Evolutionary conservation across 2,113 vertebrate species (phyloP).

Genomic region (Eonycteris spelaea): DNA sequence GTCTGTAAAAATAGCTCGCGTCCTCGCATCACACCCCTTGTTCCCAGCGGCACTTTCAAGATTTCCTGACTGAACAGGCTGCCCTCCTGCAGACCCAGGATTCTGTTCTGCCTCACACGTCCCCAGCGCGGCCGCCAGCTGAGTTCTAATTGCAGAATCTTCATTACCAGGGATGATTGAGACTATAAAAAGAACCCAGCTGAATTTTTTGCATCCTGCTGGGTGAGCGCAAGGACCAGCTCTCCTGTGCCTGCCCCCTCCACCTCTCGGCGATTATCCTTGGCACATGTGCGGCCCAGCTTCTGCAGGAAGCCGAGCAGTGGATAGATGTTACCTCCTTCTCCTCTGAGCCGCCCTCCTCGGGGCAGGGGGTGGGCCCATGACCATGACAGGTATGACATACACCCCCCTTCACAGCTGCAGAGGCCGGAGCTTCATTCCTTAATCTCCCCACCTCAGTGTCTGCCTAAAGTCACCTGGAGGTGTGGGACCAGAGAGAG

Average conservation of each 20-base stretch:
- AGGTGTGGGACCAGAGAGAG: not conserved
- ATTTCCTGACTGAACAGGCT: conserved; percentile 52
- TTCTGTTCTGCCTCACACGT: conserved; percentile 51
- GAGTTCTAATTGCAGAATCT: conserved; percentile 78
- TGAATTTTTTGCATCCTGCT: conserved; percentile 73
- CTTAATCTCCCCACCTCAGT: not conserved
- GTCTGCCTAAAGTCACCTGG: not conserved
- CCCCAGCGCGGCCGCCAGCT: conserved; percentile 69
- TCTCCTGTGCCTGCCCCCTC: conserved; percentile 15
- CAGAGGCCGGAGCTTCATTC: not conserved
- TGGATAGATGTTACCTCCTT: not conserved
- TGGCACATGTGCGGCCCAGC: not conserved
- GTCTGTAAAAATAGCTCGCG: conserved; percentile 65
- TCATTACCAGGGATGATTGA: conserved; percentile 78
- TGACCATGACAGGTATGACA: not conserved
- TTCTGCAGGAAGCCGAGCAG: not conserved
- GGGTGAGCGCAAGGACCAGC: conserved; percentile 53
- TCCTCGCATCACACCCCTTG: conserved; percentile 17
- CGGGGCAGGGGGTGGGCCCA: not conserved
- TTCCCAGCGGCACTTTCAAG: conserved; percentile 24
- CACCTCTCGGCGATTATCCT: not conserved
- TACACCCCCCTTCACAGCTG: not conserved
- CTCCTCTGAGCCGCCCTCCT: not conserved
- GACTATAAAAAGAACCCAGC: conserved; percentile 78
- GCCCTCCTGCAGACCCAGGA: conserved; percentile 66